These are phyloP conservation scores for Neodiprion pinetum DNA, from an alignment of 1,140 invertebrate species.

Conservation along the genomic window DNA sequence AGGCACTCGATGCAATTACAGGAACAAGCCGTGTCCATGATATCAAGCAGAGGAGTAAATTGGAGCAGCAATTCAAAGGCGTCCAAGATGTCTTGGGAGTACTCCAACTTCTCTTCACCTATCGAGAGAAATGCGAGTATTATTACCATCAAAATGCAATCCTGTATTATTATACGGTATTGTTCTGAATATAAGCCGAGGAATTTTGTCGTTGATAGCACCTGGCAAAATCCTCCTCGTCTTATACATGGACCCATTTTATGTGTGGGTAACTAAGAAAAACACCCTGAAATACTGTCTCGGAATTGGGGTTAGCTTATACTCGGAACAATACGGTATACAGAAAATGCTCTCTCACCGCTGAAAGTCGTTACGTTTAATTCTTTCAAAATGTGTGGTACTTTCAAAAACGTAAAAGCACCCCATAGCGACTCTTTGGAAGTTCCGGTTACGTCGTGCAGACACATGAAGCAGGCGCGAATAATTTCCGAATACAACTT, in stretches of 20 bases:
- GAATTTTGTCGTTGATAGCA: background rate
- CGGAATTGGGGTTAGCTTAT: background rate
- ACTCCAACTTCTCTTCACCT: slow-evolving; percentile 67
- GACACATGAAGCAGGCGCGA: slow-evolving; percentile 85
- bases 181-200: background rate
- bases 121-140: slow-evolving; percentile 28
- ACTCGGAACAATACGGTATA: slow-evolving; percentile 5
- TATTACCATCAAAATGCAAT: background rate
- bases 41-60: slow-evolving; percentile 83
- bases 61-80: slow-evolving; percentile 83
- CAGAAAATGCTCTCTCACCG: slow-evolving; percentile 32
- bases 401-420: slow-evolving; percentile 91
- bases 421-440: slow-evolving; percentile 89
- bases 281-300: too few relatives aligned
- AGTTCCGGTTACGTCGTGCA: slow-evolving; percentile 79
- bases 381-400: slow-evolving; percentile 80
- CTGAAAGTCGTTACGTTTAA: slow-evolving; percentile 65
- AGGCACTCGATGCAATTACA: slow-evolving; percentile 88
- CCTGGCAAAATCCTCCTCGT: too few relatives aligned
- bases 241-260: too few relatives aligned
- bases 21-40: slow-evolving; percentile 86
- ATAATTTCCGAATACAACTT: slow-evolving; percentile 89
- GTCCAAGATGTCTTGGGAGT: slow-evolving; percentile 78
- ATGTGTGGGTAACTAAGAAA: too few relatives aligned
- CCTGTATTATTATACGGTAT: too few relatives aligned